Conservation (phyloP, 2,113 vertebrate genomes). For the Argyrosomus japonicus region DNA sequence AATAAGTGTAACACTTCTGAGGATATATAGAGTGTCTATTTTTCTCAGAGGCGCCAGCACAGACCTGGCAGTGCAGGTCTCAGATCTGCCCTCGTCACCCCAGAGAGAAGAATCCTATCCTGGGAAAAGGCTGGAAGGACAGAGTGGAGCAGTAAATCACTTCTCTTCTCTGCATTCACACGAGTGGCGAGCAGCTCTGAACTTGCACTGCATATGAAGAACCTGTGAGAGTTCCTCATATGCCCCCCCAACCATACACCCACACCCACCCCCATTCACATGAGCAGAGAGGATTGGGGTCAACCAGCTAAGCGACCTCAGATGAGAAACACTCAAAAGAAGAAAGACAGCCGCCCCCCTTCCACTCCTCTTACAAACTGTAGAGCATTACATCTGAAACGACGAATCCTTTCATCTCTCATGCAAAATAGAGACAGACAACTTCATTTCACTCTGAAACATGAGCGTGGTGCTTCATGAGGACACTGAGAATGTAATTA, state of each 20-base stretch:
- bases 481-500: slow-evolving; percentile 60
- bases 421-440: slow-evolving; percentile 30
- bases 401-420: slow-evolving; percentile 53
- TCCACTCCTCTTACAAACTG: slow-evolving; percentile 52
- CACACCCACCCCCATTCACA: slow-evolving; percentile 17
- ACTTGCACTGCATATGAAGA: slow-evolving; percentile 56
- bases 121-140: slow-evolving; percentile 40
- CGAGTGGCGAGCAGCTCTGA: slow-evolving; percentile 56
- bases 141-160: slow-evolving; percentile 62
- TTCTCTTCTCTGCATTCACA: slow-evolving; percentile 46
- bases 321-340: slow-evolving; percentile 68
- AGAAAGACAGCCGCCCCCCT: slow-evolving; percentile 45
- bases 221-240: slow-evolving; percentile 53
- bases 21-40: neutral
- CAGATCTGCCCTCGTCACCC: slow-evolving; percentile 49
- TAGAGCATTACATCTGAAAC: slow-evolving; percentile 56
- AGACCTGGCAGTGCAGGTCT: slow-evolving; percentile 9
- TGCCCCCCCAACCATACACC: neutral
- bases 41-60: neutral
- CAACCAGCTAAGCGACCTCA: slow-evolving; percentile 63
- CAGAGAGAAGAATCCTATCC: slow-evolving; percentile 52
- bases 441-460: slow-evolving; percentile 32
- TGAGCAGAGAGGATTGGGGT: slow-evolving; percentile 64
- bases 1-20: neutral
- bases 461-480: neutral